Conservation (phyloP, 1,140 invertebrate species). For the Diorhabda sublineata region DNA sequence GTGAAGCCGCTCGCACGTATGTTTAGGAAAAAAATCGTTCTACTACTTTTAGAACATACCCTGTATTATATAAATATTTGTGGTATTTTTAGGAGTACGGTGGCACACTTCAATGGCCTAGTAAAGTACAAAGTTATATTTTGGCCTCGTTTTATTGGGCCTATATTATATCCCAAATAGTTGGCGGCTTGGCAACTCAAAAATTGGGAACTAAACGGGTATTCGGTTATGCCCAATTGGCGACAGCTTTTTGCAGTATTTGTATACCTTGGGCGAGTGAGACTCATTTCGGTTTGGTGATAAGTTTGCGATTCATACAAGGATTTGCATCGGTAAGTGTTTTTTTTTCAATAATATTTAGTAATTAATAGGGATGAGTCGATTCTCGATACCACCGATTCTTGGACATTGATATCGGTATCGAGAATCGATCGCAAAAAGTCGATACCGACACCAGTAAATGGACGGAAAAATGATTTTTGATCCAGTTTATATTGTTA, state of each 20-base stretch:
- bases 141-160: conserved; percentile 70
- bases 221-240: conserved; percentile 68
- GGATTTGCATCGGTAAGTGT: conserved; percentile 61
- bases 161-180: conserved; percentile 66
- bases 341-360: neutral
- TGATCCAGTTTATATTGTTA: too few relatives aligned
- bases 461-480: too few relatives aligned
- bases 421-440: too few relatives aligned
- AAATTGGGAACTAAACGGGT: conserved; percentile 74
- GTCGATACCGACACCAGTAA: too few relatives aligned
- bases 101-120: conserved; percentile 60
- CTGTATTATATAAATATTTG: neutral
- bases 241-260: conserved; percentile 65
- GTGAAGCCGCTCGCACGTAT: too few relatives aligned
- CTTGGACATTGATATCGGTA: too few relatives aligned
- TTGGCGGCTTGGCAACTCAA: conserved; percentile 70
- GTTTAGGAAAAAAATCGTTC: too few relatives aligned
- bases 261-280: conserved; percentile 61
- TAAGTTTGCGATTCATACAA: conserved; percentile 61
- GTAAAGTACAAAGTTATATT: conserved; percentile 58
- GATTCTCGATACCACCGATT: neutral
- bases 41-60: too few relatives aligned
- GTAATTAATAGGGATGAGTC: neutral
- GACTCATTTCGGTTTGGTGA: conserved; percentile 58
- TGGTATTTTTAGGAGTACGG: conserved; percentile 40